Evolutionary conservation across 2,888 invertebrate genomes (phyloP).

Genomic region (Limnephilus lunatus): DNA sequence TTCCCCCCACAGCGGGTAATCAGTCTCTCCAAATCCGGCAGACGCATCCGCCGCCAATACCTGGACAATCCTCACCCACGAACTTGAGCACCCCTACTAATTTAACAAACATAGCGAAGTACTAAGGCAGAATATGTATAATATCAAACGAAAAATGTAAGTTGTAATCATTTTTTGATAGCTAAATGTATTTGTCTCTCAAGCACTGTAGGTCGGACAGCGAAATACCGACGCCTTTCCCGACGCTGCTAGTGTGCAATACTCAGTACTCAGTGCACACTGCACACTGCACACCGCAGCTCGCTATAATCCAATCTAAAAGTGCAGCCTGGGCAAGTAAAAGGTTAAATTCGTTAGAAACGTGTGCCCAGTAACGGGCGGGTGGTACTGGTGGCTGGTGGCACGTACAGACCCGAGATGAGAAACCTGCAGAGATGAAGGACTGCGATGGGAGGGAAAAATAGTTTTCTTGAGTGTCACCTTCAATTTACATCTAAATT

Average conservation of each 20-base stretch:
- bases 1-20: too few relatives aligned
- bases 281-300: neutral
- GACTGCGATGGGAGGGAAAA: neutral
- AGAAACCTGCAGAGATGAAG: neutral
- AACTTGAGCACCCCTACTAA: too few relatives aligned
- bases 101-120: too few relatives aligned
- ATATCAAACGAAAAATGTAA: neutral
- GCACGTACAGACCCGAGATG: constrained; percentile 22
- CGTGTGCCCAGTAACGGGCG: constrained; percentile 42
- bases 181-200: neutral
- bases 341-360: constrained; percentile 64
- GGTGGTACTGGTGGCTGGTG: neutral
- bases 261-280: neutral
- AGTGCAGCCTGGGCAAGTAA: constrained; percentile 63
- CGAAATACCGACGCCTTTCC: constrained; percentile 21
- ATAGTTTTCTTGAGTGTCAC: neutral
- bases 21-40: too few relatives aligned
- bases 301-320: constrained; percentile 64
- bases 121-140: too few relatives aligned
- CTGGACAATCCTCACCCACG: too few relatives aligned
- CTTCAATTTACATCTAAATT: neutral
- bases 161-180: constrained; percentile 27
- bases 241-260: neutral
- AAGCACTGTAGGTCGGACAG: neutral
- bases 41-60: too few relatives aligned